phyloP scores from a whole-genome alignment of 2,113 vertebrate species.

The Romanogobio albipinnatus region DNA sequence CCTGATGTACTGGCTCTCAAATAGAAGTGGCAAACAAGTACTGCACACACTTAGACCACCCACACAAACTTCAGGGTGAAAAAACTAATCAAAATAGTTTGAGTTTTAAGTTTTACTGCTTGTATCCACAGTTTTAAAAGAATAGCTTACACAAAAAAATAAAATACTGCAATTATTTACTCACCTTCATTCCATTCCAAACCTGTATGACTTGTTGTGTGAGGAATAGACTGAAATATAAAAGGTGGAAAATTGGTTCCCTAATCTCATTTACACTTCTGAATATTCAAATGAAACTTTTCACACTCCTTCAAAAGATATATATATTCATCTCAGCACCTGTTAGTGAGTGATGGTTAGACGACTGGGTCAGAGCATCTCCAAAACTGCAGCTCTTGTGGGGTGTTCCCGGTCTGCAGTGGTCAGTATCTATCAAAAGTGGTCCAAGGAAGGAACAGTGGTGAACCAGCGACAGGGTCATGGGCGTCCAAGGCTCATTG shows the following conservation, averaged over 20 bases:
- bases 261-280: background rate
- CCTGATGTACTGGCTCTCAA: constrained; percentile 15
- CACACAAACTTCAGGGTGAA: constrained; percentile 15
- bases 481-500: too few relatives aligned
- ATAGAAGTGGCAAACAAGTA: constrained; percentile 36
- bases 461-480: too few relatives aligned
- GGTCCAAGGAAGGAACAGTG: too few relatives aligned
- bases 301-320: background rate
- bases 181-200: background rate
- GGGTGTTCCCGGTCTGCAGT: too few relatives aligned
- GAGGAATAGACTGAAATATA: background rate
- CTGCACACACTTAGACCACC: constrained; percentile 21
- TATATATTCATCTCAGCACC: background rate
- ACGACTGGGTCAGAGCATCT: too few relatives aligned
- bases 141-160: background rate
- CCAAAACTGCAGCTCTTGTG: too few relatives aligned
- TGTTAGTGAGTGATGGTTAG: too few relatives aligned
- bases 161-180: background rate
- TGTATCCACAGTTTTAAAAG: background rate
- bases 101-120: background rate
- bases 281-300: background rate
- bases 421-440: too few relatives aligned
- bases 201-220: background rate
- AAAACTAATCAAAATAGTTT: constrained; percentile 16
- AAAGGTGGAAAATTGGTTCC: background rate